These are phyloP conservation scores for Etheostoma spectabile DNA, from an alignment of 2,113 vertebrate genomes.

Conservation along the genomic window DNA sequence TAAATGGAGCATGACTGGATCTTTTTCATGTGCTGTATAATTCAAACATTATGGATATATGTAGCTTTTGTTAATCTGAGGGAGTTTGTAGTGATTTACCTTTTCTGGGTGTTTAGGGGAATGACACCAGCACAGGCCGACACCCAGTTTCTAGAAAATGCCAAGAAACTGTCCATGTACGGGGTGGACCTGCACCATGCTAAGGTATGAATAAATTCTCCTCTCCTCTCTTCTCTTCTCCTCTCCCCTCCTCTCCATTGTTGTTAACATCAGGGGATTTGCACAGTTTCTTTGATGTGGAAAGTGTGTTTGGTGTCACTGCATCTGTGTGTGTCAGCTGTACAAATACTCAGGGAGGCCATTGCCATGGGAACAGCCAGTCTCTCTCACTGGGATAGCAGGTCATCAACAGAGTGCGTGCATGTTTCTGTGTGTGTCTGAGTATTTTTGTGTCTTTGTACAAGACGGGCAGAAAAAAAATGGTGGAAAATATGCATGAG, in stretches of 20 bases:
- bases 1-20: neutral
- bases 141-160: conserved; percentile 96
- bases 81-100: neutral
- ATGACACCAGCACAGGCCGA: conserved; percentile 97
- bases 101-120: conserved; percentile 83
- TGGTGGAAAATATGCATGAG: conserved; percentile 39
- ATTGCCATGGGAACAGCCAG: conserved; percentile 73
- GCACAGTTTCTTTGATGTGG: conserved; percentile 67
- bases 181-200: conserved; percentile 97
- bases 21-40: neutral
- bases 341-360: conserved; percentile 78
- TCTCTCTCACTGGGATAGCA: conserved; percentile 56
- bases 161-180: conserved; percentile 99
- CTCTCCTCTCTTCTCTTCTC: too few species aligned
- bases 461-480: conserved; percentile 1
- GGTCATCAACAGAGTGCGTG: conserved; percentile 57
- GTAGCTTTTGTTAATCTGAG: neutral
- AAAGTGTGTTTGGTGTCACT: conserved; percentile 23
- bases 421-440: conserved; percentile 49
- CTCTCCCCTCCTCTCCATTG: neutral
- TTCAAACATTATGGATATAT: neutral
- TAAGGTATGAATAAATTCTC: conserved; percentile 88
- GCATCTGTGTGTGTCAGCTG: conserved; percentile 73
- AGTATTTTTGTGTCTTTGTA: conserved; percentile 49
- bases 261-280: conserved; percentile 54